These are phyloP conservation scores for Brachionus paranguensis DNA, from an alignment of 1,140 invertebrate species.

Conservation along the genomic window DNA sequence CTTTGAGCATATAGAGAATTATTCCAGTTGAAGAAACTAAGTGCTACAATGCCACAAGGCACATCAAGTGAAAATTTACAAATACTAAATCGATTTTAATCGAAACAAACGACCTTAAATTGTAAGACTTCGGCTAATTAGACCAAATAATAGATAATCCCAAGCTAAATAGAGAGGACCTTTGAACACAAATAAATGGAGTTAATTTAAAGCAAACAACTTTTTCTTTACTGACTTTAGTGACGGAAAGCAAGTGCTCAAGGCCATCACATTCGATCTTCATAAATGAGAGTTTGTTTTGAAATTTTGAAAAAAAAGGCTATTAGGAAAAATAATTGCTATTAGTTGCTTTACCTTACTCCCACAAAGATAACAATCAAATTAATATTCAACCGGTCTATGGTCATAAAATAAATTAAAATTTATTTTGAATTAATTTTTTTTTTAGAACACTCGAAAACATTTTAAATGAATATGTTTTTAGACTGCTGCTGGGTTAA, in stretches of 20 bases:
- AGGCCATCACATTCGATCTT: neutral
- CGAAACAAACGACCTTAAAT: slow-evolving; percentile 7
- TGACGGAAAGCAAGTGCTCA: neutral
- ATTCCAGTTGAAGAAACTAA: neutral
- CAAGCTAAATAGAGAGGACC: neutral
- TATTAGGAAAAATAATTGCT: neutral
- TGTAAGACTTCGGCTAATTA: slow-evolving; percentile 22
- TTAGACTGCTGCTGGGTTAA: neutral
- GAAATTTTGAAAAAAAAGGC: neutral
- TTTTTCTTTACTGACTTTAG: neutral
- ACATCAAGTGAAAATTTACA: neutral
- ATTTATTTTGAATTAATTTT: neutral
- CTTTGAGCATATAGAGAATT: neutral
- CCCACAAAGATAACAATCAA: neutral
- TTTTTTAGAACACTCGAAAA: neutral
- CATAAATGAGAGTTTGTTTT: neutral
- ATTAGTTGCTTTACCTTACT: neutral
- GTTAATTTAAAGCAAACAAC: slow-evolving; percentile 26
- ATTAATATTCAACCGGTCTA: neutral
- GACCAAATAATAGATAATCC: neutral
- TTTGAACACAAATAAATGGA: neutral
- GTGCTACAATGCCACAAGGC: neutral
- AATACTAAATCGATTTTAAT: neutral
- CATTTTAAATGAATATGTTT: neutral
- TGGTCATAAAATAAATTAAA: neutral